Percentiles rank a stretch among this genome's conserved stretches.
Conservation (phyloP, 1,140 invertebrate species). For the Platyscapa corneri region DNA sequence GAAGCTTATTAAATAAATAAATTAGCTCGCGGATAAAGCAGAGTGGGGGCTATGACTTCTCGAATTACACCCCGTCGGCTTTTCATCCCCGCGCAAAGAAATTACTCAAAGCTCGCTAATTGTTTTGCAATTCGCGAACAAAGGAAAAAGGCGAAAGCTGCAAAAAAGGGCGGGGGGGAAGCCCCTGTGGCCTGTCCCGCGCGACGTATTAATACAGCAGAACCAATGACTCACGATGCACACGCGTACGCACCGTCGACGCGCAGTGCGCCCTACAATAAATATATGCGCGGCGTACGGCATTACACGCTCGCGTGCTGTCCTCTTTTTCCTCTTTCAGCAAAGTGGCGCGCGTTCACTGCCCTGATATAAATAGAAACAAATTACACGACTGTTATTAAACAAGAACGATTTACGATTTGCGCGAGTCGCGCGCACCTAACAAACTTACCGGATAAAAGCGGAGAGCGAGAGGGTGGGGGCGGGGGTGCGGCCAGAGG, state of each 20-base stretch:
- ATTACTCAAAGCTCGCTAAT: slow-evolving; percentile 4
- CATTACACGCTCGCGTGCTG: not conserved
- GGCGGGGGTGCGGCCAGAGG: not conserved
- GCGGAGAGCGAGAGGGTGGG: not conserved
- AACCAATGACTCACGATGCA: slow-evolving; percentile 19
- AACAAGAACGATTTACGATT: slow-evolving; percentile 42
- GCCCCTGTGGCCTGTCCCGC: not conserved
- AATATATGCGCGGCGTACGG: not conserved
- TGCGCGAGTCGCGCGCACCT: slow-evolving; percentile 7
- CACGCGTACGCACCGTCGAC: slow-evolving; percentile 8
- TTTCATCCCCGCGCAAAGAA: no score
- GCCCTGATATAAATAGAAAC: slow-evolving; percentile 23
- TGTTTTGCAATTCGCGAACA: not conserved
- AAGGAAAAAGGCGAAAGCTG: not conserved
- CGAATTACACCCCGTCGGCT: not conserved
- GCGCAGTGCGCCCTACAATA: not conserved
- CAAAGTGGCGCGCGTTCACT: not conserved
- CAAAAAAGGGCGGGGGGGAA: not conserved
- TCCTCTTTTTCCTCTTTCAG: slow-evolving; percentile 14
- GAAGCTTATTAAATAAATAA: slow-evolving; percentile 3
- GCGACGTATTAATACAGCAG: slow-evolving; percentile 1
- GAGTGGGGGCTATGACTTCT: not conserved
- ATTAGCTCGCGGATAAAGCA: not conserved
- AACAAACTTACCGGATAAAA: not conserved
- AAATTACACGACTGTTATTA: slow-evolving; percentile 41